Evolutionary conservation across 92 coral and sea anemone genomes (phyloP).

Genomic region (Porites divaricata): DNA sequence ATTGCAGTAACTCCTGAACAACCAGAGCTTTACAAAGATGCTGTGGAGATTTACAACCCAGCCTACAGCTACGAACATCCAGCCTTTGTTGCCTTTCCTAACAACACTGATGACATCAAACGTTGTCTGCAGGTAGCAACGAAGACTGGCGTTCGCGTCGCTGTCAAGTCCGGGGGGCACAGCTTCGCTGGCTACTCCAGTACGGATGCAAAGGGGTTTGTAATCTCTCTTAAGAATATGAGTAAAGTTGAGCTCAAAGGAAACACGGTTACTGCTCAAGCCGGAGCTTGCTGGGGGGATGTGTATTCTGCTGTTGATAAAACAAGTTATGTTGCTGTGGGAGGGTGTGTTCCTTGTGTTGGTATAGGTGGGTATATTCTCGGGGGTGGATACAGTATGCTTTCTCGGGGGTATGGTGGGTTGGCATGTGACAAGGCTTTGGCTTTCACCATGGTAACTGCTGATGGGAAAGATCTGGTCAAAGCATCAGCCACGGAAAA

Average conservation of each 20-base stretch:
- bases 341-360: conserved; percentile 87
- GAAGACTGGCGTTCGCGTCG: conserved; percentile 61
- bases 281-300: conserved; percentile 84
- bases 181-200: conserved; percentile 88
- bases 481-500: conserved; percentile 65
- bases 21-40: conserved; percentile 69
- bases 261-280: conserved; percentile 48
- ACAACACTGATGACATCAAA: conserved; percentile 66
- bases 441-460: conserved; percentile 88
- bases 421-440: conserved; percentile 80
- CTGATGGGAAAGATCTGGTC: conserved; percentile 67
- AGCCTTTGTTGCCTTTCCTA: conserved; percentile 88
- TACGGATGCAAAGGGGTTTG: conserved; percentile 82
- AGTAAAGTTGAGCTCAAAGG: conserved; percentile 49
- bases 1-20: conserved; percentile 77
- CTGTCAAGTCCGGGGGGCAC: conserved; percentile 88
- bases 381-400: conserved; percentile 92
- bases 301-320: conserved; percentile 72
- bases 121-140: conserved; percentile 75
- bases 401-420: conserved; percentile 89
- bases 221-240: conserved; percentile 77
- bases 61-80: conserved; percentile 72
- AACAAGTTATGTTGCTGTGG: conserved; percentile 78
- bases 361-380: conserved; percentile 92
- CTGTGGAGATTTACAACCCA: conserved; percentile 82